Percentiles rank a stretch among this genome's conserved stretches.
Evolutionary conservation across 2,888 invertebrate species (phyloP).

Genomic region (Oeneis ivallda): DNA sequence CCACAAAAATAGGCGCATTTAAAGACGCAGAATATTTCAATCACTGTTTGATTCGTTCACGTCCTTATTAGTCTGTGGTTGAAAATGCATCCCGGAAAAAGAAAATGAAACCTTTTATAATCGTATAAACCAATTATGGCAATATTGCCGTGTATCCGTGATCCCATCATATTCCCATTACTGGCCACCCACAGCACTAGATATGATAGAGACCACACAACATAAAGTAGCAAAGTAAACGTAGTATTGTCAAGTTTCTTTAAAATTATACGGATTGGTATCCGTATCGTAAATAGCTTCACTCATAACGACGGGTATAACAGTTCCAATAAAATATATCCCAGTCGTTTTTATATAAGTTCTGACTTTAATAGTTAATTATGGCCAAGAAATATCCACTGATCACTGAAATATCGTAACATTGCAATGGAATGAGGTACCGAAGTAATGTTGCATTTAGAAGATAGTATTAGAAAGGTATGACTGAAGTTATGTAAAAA

Average conservation of each 20-base stretch:
- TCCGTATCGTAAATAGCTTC: constrained; percentile 4
- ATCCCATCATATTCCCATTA: constrained; percentile 35
- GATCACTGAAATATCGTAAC: too few species aligned
- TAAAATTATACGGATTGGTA: constrained; percentile 16
- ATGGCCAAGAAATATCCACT: too few species aligned
- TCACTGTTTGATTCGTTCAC: too few species aligned
- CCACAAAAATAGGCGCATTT: neutral
- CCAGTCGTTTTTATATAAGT: too few species aligned
- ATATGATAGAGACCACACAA: constrained; percentile 23
- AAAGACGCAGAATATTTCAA: neutral
- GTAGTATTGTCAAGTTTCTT: constrained; percentile 4
- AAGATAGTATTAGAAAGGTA: too few species aligned
- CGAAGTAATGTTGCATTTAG: too few species aligned
- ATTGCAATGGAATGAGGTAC: too few species aligned
- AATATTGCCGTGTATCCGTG: constrained; percentile 24
- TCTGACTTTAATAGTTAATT: too few species aligned
- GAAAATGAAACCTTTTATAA: constrained; percentile 15
- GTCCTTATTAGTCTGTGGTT: neutral
- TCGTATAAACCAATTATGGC: constrained; percentile 30
- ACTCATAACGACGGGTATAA: neutral
- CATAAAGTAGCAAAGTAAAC: constrained; percentile 19
- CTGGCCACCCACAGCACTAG: constrained; percentile 33
- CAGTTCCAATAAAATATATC: neutral
- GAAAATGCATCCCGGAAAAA: neutral
- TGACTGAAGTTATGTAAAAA: too few species aligned